A percentile compares a stretch with the other conserved stretches of the same genome.
phyloP scores from a whole-genome alignment of 1,140 invertebrate genomes.

The Nebria ingens region DNA sequence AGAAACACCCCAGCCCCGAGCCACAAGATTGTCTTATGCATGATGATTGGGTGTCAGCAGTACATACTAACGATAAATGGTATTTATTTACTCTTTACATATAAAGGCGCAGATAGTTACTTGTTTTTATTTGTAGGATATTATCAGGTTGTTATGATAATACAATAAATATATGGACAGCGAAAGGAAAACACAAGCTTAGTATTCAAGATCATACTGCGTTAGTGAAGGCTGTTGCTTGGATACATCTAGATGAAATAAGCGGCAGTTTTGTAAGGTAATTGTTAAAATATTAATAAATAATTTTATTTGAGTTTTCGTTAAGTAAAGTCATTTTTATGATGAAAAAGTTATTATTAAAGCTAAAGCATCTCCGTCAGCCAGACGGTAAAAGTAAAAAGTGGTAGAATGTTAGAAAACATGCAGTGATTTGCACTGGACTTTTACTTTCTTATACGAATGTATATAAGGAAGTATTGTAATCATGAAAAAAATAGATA shows the following conservation, averaged over 20 bases:
- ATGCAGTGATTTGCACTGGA: no score
- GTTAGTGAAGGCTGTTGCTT: constrained; percentile 77
- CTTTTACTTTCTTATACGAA: no score
- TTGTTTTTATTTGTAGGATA: constrained; percentile 52
- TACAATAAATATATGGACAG: constrained; percentile 80
- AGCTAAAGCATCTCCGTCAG: no score
- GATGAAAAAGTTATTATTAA: no score
- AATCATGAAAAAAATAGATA: no score
- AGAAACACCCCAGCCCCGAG: constrained; percentile 75
- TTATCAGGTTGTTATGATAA: constrained; percentile 93
- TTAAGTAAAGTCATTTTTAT: no score
- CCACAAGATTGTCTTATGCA: constrained; percentile 85
- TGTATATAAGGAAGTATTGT: no score
- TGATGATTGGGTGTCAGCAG: constrained; percentile 91
- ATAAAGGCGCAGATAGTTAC: not conserved
- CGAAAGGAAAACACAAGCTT: constrained; percentile 70
- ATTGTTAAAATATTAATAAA: no score
- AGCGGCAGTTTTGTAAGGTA: constrained; percentile 65
- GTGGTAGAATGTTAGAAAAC: no score
- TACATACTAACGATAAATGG: constrained; percentile 66
- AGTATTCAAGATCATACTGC: constrained; percentile 78
- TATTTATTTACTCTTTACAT: constrained; percentile 16
- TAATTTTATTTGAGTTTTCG: no score
- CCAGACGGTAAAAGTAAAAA: no score
- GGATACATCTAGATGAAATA: constrained; percentile 59